A percentile compares a stretch with the other conserved stretches of the same genome.
These are phyloP conservation scores for Ondatra zibethicus DNA, from an alignment of 2,113 vertebrate species.

Conservation along the genomic window DNA sequence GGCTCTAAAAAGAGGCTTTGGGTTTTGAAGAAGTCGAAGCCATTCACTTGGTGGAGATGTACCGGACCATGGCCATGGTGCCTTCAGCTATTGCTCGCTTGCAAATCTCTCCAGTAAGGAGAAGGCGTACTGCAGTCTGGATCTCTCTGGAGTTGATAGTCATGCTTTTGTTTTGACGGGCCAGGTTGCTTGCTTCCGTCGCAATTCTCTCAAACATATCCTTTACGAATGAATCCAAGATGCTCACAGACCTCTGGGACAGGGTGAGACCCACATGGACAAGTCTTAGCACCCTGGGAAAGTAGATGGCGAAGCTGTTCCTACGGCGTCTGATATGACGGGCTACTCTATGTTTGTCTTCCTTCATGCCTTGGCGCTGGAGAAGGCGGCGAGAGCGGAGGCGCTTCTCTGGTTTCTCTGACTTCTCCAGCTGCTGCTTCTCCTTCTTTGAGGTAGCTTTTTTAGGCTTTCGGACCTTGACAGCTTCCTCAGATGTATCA, in stretches of 20 bases:
- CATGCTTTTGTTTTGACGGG: rapidly evolving
- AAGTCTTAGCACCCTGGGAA: neutral
- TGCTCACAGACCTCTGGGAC: neutral
- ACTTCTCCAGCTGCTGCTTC: neutral
- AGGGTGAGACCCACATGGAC: neutral
- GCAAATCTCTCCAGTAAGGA: neutral
- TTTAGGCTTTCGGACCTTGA: neutral
- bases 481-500: neutral
- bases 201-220: neutral
- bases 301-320: neutral
- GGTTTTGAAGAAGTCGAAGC: neutral
- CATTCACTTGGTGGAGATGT: neutral
- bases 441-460: neutral
- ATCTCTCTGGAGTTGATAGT: neutral
- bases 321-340: neutral
- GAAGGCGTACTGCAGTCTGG: neutral
- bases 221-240: neutral
- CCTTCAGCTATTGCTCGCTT: neutral
- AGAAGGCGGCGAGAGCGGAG: neutral
- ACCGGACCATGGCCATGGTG: neutral
- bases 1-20: neutral
- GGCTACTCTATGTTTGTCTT: neutral
- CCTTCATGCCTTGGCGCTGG: neutral
- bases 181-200: neutral
- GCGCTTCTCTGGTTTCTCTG: rapidly evolving